phyloP scores from a whole-genome alignment of 2,888 invertebrate species.

The Pterostichus niger region DNA sequence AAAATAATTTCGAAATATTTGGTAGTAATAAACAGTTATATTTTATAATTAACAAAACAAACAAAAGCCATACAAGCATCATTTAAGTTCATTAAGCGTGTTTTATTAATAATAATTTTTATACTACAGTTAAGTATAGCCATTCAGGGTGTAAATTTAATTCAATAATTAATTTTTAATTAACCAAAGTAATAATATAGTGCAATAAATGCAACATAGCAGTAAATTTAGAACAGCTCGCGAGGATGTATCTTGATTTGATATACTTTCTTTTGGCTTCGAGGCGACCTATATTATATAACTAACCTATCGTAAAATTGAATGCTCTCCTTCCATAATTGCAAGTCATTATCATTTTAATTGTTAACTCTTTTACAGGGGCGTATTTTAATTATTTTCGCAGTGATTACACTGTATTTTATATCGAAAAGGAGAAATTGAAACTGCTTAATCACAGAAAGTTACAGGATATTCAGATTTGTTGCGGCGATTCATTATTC shows the following conservation, averaged over 20 bases:
- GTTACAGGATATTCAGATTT: no score
- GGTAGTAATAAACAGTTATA: no score
- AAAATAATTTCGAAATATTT: no score
- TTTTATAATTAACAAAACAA: conserved; percentile 18
- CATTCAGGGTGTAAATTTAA: conserved; percentile 21
- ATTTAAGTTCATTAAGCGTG: conserved; percentile 10
- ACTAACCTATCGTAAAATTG: conserved; percentile 63
- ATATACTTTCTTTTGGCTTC: conserved; percentile 52
- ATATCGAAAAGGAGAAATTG: no score
- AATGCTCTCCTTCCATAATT: conserved; percentile 53
- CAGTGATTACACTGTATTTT: not conserved
- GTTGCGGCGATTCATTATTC: no score
- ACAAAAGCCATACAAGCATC: not conserved
- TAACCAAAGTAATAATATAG: not conserved
- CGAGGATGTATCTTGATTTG: not conserved
- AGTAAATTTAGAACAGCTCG: not conserved
- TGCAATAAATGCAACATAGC: conserved; percentile 35
- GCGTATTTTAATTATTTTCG: not conserved
- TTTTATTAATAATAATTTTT: conserved; percentile 47
- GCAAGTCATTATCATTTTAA: conserved; percentile 32
- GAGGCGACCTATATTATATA: conserved; percentile 64
- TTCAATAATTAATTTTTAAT: conserved; percentile 46
- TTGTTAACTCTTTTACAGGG: not conserved
- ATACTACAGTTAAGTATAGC: conserved; percentile 25
- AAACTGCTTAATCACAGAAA: no score